Evolutionary conservation across 2,797 vertebrate genomes (phyloP).

Genomic region (Rhinatrema bivittatum): DNA sequence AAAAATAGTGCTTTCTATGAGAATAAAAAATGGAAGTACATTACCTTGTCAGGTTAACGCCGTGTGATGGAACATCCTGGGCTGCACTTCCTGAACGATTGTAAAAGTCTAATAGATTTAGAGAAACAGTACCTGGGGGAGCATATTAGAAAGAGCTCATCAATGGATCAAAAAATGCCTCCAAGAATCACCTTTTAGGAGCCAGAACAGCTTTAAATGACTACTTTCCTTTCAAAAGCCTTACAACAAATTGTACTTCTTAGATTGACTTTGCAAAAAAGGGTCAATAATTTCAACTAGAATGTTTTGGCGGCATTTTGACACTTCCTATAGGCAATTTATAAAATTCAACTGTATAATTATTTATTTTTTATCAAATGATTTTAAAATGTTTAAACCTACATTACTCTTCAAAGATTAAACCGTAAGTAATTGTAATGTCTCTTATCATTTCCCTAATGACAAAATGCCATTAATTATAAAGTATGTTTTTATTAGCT

Average conservation of each 20-base stretch:
- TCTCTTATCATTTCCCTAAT: conserved; percentile 10
- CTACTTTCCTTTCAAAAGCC: conserved; percentile 32
- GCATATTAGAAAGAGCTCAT: conserved; percentile 36
- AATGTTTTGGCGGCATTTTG: too few species aligned
- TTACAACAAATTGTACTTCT: conserved; percentile 38
- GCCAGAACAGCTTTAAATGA: conserved; percentile 34
- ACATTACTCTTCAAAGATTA: conserved; percentile 31
- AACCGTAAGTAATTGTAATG: conserved; percentile 21
- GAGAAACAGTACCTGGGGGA: conserved; percentile 52
- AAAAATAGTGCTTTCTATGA: conserved; percentile 37
- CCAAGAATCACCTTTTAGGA: conserved; percentile 33
- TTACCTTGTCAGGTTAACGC: conserved; percentile 55
- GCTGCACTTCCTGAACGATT: conserved; percentile 44
- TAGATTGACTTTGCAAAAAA: conserved; percentile 23
- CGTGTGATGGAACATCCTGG: conserved; percentile 51
- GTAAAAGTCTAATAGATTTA: conserved; percentile 59
- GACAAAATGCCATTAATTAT: conserved; percentile 29
- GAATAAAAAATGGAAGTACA: conserved; percentile 41
- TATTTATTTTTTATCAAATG: too few species aligned
- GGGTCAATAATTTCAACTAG: conserved; percentile 31
- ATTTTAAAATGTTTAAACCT: conserved; percentile 25
- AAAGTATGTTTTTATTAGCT: conserved; percentile 19
- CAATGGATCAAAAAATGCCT: conserved; percentile 55
- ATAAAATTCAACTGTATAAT: too few species aligned
- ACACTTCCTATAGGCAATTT: too few species aligned